phyloP scores from a whole-genome alignment of 2,888 invertebrate genomes.

The Cephus sareptanus region DNA sequence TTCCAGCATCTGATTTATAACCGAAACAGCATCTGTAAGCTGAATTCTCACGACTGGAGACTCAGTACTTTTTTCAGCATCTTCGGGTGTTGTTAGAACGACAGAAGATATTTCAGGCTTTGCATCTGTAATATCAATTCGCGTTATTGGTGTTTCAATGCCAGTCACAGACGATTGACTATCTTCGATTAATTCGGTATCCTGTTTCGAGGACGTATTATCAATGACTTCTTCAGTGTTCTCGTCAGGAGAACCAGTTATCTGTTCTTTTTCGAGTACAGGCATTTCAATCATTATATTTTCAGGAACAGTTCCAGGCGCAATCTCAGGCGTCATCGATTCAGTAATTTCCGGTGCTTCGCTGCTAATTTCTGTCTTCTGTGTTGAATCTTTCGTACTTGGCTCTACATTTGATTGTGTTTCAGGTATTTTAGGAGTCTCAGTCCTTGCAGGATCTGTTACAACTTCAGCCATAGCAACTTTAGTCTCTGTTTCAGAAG shows the following conservation, averaged over 20 bases:
- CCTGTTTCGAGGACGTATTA: not conserved
- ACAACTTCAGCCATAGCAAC: not conserved
- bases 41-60: constrained; percentile 48
- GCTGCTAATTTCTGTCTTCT: not conserved
- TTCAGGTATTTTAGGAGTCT: not conserved
- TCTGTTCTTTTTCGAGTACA: not conserved
- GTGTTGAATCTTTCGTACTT: not conserved
- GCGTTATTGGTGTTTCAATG: constrained; percentile 41
- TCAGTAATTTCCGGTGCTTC: not conserved
- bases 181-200: not conserved
- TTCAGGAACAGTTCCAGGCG: not conserved
- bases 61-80: constrained; percentile 26
- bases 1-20: constrained; percentile 46
- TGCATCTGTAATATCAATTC: constrained; percentile 39
- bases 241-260: not conserved
- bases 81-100: constrained; percentile 18
- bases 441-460: not conserved
- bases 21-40: constrained; percentile 41
- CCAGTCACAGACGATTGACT: constrained; percentile 17
- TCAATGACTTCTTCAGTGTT: constrained; percentile 12
- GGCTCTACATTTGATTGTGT: not conserved
- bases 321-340: not conserved
- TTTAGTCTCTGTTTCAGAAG: not conserved
- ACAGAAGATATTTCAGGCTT: constrained; percentile 14
- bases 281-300: not conserved